phyloP scores from a whole-genome alignment of 2,113 vertebrate genomes.

The Sebastes fasciatus region DNA sequence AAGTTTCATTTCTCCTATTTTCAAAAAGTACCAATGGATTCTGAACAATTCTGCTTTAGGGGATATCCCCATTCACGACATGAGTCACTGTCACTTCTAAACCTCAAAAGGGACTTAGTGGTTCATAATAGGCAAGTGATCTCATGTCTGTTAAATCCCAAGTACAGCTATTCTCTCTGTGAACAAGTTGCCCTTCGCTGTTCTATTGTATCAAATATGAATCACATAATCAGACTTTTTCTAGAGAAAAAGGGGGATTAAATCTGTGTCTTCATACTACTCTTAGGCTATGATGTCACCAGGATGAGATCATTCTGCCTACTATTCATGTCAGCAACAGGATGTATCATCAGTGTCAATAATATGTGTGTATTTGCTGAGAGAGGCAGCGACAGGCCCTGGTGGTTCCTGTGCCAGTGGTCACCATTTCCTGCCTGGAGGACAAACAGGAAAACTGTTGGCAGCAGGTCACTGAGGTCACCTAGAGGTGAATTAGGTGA shows the following conservation, averaged over 20 bases:
- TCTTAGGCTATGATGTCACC: constrained; percentile 20
- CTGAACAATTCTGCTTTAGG: constrained; percentile 1
- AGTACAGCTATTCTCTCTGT: constrained; percentile 2
- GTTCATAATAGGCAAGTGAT: background rate
- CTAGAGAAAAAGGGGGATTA: background rate
- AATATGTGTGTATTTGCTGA: constrained; percentile 49
- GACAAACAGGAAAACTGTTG: constrained; percentile 69
- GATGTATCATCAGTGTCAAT: constrained; percentile 43
- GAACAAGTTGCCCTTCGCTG: constrained; percentile 2
- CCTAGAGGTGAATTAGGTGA: constrained; percentile 38
- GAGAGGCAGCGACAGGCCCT: background rate
- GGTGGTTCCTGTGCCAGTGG: constrained; percentile 55
- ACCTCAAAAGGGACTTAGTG: constrained; percentile 6
- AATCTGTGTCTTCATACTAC: background rate
- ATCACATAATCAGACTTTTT: background rate
- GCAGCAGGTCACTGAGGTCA: constrained; percentile 38
- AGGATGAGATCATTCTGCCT: constrained; percentile 37
- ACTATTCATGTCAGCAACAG: constrained; percentile 22
- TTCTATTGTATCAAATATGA: background rate
- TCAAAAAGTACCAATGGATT: background rate
- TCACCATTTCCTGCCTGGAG: constrained; percentile 60
- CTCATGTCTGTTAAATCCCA: constrained; percentile 8
- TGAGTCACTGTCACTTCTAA: constrained; percentile 26
- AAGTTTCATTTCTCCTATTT: constrained; percentile 22
- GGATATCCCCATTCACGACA: constrained; percentile 10